A percentile compares a stretch with the other conserved stretches of the same genome.
These are phyloP conservation scores for Aphelenchoides bicaudatus DNA, from an alignment of 2,888 invertebrate genomes.

Conservation along the genomic window DNA sequence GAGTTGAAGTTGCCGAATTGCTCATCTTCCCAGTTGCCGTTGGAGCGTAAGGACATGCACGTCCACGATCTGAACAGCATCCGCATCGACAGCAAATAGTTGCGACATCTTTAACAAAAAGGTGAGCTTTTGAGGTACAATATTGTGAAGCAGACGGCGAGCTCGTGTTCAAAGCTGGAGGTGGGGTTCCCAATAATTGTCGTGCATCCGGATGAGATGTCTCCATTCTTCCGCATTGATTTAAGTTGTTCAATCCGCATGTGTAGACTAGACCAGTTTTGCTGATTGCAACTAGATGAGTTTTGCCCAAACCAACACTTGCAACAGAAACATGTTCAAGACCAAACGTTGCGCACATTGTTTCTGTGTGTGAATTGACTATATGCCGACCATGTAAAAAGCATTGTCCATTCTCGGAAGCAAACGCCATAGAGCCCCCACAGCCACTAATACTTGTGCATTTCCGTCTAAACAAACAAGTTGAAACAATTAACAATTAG, in stretches of 20 bases:
- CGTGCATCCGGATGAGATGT: neutral
- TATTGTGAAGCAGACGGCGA: slow-evolving; percentile 53
- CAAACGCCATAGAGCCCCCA: slow-evolving; percentile 87
- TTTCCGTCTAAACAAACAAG: slow-evolving; percentile 36
- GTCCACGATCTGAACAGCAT: slow-evolving; percentile 72
- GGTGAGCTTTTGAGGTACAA: slow-evolving; percentile 64
- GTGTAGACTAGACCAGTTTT: slow-evolving; percentile 85
- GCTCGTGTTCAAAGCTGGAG: neutral
- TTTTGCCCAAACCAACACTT: slow-evolving; percentile 84
- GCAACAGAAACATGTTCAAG: slow-evolving; percentile 72
- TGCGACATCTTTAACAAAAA: slow-evolving; percentile 74
- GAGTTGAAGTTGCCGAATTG: neutral
- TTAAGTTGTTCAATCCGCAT: slow-evolving; percentile 94
- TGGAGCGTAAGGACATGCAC: slow-evolving; percentile 67
- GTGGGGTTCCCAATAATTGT: neutral
- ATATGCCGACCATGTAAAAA: slow-evolving; percentile 70
- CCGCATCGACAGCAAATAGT: slow-evolving; percentile 85
- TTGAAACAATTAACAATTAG: slow-evolving; percentile 5
- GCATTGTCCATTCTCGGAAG: slow-evolving; percentile 82
- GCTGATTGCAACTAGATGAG: slow-evolving; percentile 84
- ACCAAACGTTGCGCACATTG: slow-evolving; percentile 62
- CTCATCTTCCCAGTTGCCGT: neutral
- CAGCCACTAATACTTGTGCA: slow-evolving; percentile 70
- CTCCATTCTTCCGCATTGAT: slow-evolving; percentile 76
- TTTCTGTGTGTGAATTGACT: slow-evolving; percentile 61